Base-by-base conservation (phyloP, 2,888 invertebrate species). In the Caenorhabditis uteleia region DNA sequence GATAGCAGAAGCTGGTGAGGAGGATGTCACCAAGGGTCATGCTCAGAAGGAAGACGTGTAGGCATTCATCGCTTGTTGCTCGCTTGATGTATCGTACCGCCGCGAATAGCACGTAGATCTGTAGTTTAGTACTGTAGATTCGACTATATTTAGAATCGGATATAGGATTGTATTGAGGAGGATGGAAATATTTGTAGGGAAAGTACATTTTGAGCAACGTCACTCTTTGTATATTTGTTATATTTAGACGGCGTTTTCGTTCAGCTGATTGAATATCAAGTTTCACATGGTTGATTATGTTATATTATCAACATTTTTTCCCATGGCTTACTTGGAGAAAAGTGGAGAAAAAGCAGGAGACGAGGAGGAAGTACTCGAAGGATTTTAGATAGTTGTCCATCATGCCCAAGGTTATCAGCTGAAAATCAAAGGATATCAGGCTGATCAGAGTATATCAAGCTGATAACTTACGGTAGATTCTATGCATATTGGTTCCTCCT, bases 21-120 rank as follows among this genome's bases (percentile, higher is more conserved):
- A 82, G 43, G 16, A 82, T 71, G 47, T 82, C 82, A 8, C 82
- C 79, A 21, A 77, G 43, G 2, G 82, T 80, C 80, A 80, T 80
- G 53, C 70, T 70, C 25, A 80, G 53, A 1, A 82, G 62, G 31
- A 82, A 82, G 4, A 82, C 74, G 58, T 82, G 82, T 36, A 82
- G 68, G 42, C 82, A 82, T 60, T 82, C 75, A 49, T 82, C 82
- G 29, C 71, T 64, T 12, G 75, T 75, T 12, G 69, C 74, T 43
- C 75, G 46, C 45, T 67, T 51, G 43, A 80, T 77, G 48, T 79
- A 70, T 23, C 65, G 55, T 21, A 72, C 50, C 8, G 79, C 75
- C 34, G 48, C 55, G 2, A 47, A 40, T 47, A 79, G 59, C 14
- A 79, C 74, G 51, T 77, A 78, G 18, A 78, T 40, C 66, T 79